Evolutionary conservation across 2,888 invertebrate genomes (phyloP), one percentile per base, ranked within the genome.

Genomic region (Plagiodera versicolora): DNA sequence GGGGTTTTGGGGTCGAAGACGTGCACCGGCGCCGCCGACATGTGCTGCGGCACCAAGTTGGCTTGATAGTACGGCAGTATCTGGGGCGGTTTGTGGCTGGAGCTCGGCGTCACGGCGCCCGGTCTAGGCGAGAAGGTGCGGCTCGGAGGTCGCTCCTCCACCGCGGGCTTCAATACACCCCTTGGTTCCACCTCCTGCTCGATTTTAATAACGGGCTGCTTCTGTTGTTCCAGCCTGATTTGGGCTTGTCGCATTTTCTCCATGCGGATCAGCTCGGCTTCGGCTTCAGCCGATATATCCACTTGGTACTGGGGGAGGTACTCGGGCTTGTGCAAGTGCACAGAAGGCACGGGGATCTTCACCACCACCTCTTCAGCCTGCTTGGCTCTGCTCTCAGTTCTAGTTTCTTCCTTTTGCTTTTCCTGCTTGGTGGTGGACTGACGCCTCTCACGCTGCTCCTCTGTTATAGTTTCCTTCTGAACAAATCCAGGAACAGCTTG

Each of bases 41-140:
- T 86, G 73, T 88, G 86, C 46, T 87, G 87, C n/a, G 87, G 84
- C 30, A 89, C 87, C 68, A 92, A 82, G 77, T 89, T 89, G 78
- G 87, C 87, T 79, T 93, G 92, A 75, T 93, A 93, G 71, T 86
- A 87, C 8, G 92, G 92, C 68, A 93, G 86, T 52, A 87, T 83
- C 10, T 91, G 87, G 1, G 90, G 89, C 20, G 91, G 89, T 78
- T 88, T 88, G 74, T 90, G 90, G 60, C 87, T 88, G 80, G 86
- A 79, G 73, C 89, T 88, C 0, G 91, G 90, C 17, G 90, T 90
- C 60, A 84, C 82, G 3, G 90, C 84, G 58, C 89, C 82, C 64
- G 78, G 76, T 60, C 81, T 73, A 1, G 85, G 83, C 11, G 87
- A 86, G 61, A 82, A 83, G 61, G 83, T 81, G 39, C 84, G 79